Evolutionary conservation across 2,113 vertebrate genomes (phyloP).

Genomic region (Chaetodon trifascialis): DNA sequence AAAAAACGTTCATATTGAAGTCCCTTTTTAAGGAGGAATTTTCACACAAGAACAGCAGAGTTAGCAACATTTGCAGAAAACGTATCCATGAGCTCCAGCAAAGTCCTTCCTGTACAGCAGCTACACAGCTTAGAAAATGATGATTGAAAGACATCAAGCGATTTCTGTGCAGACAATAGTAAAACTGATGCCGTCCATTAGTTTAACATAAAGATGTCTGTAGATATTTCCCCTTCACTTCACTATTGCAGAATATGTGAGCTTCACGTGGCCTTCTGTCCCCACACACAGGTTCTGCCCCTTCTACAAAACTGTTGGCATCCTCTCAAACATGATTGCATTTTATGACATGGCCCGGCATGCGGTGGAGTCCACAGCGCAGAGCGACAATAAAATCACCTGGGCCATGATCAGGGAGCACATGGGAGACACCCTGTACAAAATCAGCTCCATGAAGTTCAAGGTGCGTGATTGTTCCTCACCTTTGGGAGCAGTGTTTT

Average conservation of each 20-base stretch:
- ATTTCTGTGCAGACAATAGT: background rate
- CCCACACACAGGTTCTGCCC: slow-evolving; percentile 92
- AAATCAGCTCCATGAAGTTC: slow-evolving; percentile 97
- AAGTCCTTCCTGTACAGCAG: background rate
- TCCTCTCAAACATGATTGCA: slow-evolving; percentile 96
- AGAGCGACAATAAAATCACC: slow-evolving; percentile 97
- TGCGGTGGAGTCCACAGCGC: slow-evolving; percentile 95
- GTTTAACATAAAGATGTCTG: background rate
- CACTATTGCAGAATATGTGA: background rate
- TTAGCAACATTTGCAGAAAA: background rate
- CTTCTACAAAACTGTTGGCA: slow-evolving; percentile 98
- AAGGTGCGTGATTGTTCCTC: slow-evolving; percentile 85
- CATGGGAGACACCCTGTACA: slow-evolving; percentile 96
- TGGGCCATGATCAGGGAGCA: slow-evolving; percentile 96
- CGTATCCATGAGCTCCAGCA: background rate
- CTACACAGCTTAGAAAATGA: background rate
- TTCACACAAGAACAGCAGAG: background rate
- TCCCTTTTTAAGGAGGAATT: background rate
- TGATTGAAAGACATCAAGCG: background rate
- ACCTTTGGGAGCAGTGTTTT: background rate
- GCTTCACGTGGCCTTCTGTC: background rate
- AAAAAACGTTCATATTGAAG: background rate
- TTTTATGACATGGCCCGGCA: slow-evolving; percentile 98
- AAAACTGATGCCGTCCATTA: background rate
- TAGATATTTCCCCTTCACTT: background rate